phyloP scores from a whole-genome alignment of 2,113 vertebrate genomes.

The Fulica atra region DNA sequence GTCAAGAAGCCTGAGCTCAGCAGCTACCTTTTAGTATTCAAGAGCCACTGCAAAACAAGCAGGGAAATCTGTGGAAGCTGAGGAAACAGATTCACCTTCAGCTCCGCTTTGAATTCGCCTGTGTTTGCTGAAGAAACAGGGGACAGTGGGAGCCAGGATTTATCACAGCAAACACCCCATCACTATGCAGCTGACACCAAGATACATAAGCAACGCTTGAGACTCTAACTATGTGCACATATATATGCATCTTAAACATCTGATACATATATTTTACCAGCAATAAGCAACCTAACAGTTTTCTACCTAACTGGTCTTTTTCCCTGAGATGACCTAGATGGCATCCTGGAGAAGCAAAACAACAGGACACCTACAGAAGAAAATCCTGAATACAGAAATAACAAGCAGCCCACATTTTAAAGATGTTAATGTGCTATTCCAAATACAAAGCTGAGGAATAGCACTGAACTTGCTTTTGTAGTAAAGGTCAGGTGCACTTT shows the following conservation, averaged over 20 bases:
- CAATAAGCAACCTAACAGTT: not conserved
- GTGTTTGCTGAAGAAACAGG: constrained; percentile 12
- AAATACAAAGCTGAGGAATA: not conserved
- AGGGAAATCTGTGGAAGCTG: not conserved
- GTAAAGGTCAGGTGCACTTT: not conserved
- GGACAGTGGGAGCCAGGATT: not conserved
- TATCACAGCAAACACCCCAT: not conserved
- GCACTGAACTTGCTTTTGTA: not conserved
- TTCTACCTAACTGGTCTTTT: not conserved
- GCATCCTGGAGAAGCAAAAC: not conserved
- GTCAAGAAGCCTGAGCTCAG: constrained; percentile 49
- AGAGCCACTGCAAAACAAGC: constrained; percentile 45
- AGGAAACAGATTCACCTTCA: constrained; percentile 48
- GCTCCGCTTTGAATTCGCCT: not conserved
- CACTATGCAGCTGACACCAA: not conserved
- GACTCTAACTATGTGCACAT: not conserved
- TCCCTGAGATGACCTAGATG: not conserved
- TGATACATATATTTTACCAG: not conserved
- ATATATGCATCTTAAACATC: too few species aligned
- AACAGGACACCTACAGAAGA: not conserved
- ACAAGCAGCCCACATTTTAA: not conserved
- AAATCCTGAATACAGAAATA: not conserved
- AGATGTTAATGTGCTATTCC: not conserved
- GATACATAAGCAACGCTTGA: not conserved
- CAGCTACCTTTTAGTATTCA: constrained; percentile 45